Evolutionary conservation across 2,113 vertebrate species (phyloP).

Genomic region (Hiodon alosoides): DNA sequence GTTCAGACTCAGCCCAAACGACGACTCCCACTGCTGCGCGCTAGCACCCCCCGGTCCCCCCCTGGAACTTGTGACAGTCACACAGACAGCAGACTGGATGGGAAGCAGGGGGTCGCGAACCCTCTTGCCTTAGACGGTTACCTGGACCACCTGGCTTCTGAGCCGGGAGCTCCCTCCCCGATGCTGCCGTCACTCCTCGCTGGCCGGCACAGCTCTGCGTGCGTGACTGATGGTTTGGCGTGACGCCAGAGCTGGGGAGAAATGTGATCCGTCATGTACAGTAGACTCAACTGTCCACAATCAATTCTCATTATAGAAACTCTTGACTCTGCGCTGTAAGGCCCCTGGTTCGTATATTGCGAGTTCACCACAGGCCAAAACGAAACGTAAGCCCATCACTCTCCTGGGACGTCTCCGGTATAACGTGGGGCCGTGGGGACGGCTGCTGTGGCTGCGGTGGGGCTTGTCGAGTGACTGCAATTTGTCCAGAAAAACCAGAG

Average conservation of each 20-base stretch:
- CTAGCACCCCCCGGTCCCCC: no score
- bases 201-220: background rate
- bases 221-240: background rate
- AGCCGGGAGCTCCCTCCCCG: no score
- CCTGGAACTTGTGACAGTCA: background rate
- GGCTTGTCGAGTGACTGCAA: background rate
- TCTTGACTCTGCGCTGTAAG: background rate
- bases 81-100: background rate
- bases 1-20: background rate
- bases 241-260: background rate
- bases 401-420: background rate
- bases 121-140: background rate
- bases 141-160: background rate
- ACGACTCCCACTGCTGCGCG: background rate
- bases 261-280: background rate
- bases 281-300: background rate
- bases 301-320: conserved; percentile 15
- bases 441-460: background rate
- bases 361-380: no score
- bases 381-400: no score
- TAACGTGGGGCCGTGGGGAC: background rate
- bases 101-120: background rate
- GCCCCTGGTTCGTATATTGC: background rate
- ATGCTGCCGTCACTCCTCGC: background rate
- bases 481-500: background rate